phyloP scores from a whole-genome alignment of 2,797 vertebrate genomes.

The Parambassis ranga region DNA sequence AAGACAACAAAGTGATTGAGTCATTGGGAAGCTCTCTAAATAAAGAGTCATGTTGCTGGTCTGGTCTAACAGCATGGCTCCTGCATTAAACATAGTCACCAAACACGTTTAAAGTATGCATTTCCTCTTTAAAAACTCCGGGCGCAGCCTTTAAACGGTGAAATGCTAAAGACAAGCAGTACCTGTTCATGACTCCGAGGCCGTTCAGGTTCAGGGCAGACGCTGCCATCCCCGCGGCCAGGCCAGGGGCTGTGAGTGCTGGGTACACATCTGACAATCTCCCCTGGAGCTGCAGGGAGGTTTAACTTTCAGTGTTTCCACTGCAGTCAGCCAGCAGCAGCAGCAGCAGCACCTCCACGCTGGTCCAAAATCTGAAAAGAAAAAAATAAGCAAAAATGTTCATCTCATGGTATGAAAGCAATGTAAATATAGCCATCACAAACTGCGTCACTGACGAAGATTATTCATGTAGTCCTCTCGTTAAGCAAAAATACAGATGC shows the following conservation, averaged over 20 bases:
- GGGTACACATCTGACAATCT: slow-evolving; percentile 70
- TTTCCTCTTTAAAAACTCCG: not conserved
- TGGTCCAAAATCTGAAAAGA: not conserved
- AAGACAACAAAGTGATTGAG: too few species aligned
- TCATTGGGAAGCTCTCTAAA: not conserved
- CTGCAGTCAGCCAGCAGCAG: slow-evolving; percentile 20
- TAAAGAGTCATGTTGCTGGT: not conserved
- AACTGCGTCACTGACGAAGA: slow-evolving; percentile 29
- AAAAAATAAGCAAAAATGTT: not conserved
- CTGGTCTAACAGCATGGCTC: slow-evolving; percentile 15
- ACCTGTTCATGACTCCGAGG: slow-evolving; percentile 76
- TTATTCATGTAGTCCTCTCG: slow-evolving; percentile 18
- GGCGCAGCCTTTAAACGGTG: not conserved
- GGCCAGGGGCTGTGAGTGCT: slow-evolving; percentile 65
- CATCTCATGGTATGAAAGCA: not conserved
- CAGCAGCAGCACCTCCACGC: not conserved
- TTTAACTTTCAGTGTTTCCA: slow-evolving; percentile 23
- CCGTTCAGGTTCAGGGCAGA: slow-evolving; percentile 72
- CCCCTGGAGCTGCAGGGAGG: slow-evolving; percentile 53
- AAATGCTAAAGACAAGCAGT: not conserved
- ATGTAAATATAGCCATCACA: slow-evolving; percentile 12
- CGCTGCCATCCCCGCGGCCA: slow-evolving; percentile 74
- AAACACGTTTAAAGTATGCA: slow-evolving; percentile 10
- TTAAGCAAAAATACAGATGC: slow-evolving; percentile 15
- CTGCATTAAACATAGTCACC: not conserved